Conservation (phyloP, 2,888 invertebrate genomes). For the Perithous albicinctus region DNA sequence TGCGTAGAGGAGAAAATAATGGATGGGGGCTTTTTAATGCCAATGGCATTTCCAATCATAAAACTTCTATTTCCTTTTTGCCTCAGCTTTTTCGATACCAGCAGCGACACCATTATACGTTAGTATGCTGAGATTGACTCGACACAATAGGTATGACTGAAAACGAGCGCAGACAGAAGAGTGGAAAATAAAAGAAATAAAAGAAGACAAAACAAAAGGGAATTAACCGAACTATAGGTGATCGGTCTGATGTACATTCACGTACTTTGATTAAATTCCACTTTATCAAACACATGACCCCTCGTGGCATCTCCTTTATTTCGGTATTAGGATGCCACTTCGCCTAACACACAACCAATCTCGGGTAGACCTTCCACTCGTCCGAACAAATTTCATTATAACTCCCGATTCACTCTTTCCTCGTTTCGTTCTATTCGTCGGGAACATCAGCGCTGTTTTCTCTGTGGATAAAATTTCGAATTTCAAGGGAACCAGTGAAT, state of each 20-base stretch:
- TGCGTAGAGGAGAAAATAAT: no score
- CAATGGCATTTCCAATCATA: no score
- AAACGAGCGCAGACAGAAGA: neutral
- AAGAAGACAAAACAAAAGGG: neutral
- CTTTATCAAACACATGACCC: neutral
- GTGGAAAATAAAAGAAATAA: neutral
- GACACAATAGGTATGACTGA: neutral
- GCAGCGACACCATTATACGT: no score
- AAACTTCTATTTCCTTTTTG: no score
- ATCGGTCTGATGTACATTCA: neutral
- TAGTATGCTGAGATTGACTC: no score
- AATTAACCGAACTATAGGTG: neutral
- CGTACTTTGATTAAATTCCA: neutral
- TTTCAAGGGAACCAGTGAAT: neutral
- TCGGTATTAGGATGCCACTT: neutral
- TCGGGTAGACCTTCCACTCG: slow-evolving; percentile 1
- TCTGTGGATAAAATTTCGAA: neutral
- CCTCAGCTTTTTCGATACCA: no score
- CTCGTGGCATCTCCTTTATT: neutral
- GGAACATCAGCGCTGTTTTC: neutral
- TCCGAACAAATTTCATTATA: slow-evolving; percentile 32
- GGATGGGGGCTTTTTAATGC: no score
- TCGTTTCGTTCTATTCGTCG: neutral
- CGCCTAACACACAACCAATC: neutral
- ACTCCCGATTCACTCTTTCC: slow-evolving; percentile 4